phyloP scores from a whole-genome alignment of 2,888 invertebrate genomes.

The Ariolimax columbianus region DNA sequence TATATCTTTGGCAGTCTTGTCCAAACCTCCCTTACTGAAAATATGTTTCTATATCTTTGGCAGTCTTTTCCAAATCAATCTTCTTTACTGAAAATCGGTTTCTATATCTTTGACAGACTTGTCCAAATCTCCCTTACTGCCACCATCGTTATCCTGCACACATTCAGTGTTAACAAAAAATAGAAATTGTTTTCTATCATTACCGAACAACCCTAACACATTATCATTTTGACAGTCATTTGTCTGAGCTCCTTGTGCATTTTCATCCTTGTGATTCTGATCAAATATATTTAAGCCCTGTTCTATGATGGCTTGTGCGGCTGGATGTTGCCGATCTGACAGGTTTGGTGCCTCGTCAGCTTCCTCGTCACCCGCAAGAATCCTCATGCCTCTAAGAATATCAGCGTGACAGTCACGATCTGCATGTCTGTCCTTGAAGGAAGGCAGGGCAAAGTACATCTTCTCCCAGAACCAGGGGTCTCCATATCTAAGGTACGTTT shows the following conservation, averaged over 20 bases:
- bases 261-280: background rate
- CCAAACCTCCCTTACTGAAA: no score
- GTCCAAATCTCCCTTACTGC: background rate
- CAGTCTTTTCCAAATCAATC: no score
- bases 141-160: background rate
- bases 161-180: background rate
- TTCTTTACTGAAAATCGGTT: no score
- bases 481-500: constrained; percentile 90
- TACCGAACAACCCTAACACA: background rate
- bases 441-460: constrained; percentile 89
- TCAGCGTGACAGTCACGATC: background rate
- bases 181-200: background rate
- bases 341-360: background rate
- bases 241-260: background rate
- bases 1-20: no score
- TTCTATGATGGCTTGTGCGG: background rate
- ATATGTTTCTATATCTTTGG: no score
- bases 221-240: background rate
- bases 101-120: background rate
- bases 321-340: background rate
- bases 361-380: constrained; percentile 28
- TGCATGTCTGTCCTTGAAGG: constrained; percentile 30
- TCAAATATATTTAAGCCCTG: background rate
- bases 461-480: constrained; percentile 97
- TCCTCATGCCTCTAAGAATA: constrained; percentile 27